Evolutionary conservation across 1,140 invertebrate genomes (phyloP), one percentile per base, ranked within the genome.

Genomic region (Conus betulinus): DNA sequence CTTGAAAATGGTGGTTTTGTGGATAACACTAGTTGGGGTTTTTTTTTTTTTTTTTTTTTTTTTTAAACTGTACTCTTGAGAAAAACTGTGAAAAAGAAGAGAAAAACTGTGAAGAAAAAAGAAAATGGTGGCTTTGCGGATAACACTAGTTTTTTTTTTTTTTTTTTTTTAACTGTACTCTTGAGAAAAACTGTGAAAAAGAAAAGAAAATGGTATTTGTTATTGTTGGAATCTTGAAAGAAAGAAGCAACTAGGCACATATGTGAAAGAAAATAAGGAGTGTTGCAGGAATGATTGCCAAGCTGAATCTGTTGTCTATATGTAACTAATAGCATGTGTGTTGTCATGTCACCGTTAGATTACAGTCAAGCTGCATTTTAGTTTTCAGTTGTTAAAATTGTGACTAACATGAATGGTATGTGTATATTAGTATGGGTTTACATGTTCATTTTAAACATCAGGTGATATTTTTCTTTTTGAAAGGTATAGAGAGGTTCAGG

Each of bases 181-280:
- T 84, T 55, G n/a, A 84, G n/a, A 52, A 84, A 55, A 84, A 79
- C 10, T 79, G 78, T 27, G 11, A 79, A 79, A n/a, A 79, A 79
- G 13, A 52, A 79, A 79, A 1, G n/a, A 55, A 84, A 53, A 25
- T 13, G 3, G n/a, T 84, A 39, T 39, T 39, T 39, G 39, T 39
- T 39, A 39, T 39, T 39, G 39, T 39, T 39, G 39, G 39, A 39
- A 39, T 39, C 39, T 39, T 39, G 53, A 39, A 4, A 13, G 27
- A 52, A 15, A 52, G 27, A 10, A 52, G 13, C 53, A 55, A 13
- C 17, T 63, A 13, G 60, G 17, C 17, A 63, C 17, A 13, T 11
- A 2, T 63, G 60, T 63, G 60, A 13, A 13, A 63, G 17, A 63
- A 20, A 13, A 63, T 13, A 63, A 13, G 60, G 10, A 63, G 10